Evolutionary conservation across 2,888 invertebrate genomes (phyloP).

Genomic region (Euproctis similis): DNA sequence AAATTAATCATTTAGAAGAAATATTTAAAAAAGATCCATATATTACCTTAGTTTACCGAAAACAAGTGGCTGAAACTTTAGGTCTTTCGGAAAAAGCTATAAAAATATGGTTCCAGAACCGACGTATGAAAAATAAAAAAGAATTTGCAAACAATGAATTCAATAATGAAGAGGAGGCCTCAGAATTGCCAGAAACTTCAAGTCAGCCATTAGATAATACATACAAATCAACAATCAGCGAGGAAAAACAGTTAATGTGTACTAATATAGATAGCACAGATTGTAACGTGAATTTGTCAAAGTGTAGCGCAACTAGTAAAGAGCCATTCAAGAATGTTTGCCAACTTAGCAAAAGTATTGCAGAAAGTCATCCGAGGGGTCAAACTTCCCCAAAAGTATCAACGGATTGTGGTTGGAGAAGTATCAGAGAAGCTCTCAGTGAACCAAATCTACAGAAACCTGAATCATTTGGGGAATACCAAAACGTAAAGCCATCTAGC

Average conservation of each 20-base stretch:
- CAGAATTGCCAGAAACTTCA: slow-evolving; percentile 17
- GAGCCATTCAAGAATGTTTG: too few species aligned
- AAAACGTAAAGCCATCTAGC: too few species aligned
- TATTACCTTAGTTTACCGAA: slow-evolving; percentile 79
- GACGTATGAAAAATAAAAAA: slow-evolving; percentile 84
- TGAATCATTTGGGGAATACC: too few species aligned
- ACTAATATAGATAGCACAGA: neutral
- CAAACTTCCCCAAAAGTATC: too few species aligned
- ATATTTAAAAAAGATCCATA: slow-evolving; percentile 82
- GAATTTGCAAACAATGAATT: slow-evolving; percentile 42
- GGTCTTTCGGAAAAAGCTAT: slow-evolving; percentile 83
- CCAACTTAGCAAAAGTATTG: too few species aligned
- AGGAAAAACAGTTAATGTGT: neutral
- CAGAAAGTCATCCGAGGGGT: too few species aligned
- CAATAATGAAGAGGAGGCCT: slow-evolving; percentile 22
- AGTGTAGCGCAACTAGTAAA: too few species aligned
- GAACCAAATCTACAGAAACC: too few species aligned
- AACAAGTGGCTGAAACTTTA: slow-evolving; percentile 79
- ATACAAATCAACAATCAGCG: slow-evolving; percentile 29
- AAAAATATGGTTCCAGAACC: slow-evolving; percentile 91
- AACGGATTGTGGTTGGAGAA: too few species aligned
- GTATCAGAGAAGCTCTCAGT: too few species aligned
- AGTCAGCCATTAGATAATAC: slow-evolving; percentile 36
- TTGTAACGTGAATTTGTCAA: too few species aligned
- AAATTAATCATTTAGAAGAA: slow-evolving; percentile 82